phyloP scores from a whole-genome alignment of 2,113 vertebrate species.

The Pitta sordida region DNA sequence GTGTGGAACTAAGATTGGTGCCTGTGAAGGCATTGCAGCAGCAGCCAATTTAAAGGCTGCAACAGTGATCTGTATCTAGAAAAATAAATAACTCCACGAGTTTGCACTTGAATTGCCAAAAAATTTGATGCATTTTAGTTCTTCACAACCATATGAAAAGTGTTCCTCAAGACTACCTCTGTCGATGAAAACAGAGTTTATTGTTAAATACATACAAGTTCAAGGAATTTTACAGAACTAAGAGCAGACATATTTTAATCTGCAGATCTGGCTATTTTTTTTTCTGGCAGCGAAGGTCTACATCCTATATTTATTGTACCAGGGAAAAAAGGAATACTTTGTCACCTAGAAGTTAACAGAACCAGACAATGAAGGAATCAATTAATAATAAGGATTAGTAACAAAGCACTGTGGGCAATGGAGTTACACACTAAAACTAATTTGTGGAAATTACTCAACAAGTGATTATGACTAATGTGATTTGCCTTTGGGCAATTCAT shows the following conservation, averaged over 20 bases:
- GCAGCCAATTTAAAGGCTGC: neutral
- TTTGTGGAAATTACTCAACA: conserved; percentile 58
- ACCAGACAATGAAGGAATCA: neutral
- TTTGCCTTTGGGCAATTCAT: conserved; percentile 32
- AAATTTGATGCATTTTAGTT: neutral
- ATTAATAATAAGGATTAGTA: conserved; percentile 51
- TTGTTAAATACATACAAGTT: neutral
- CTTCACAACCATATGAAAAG: neutral
- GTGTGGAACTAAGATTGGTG: neutral
- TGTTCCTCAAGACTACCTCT: neutral
- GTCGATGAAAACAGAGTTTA: neutral
- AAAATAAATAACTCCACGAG: neutral
- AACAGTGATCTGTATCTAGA: neutral
- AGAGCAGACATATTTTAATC: neutral
- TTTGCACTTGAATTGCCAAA: neutral
- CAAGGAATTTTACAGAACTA: neutral
- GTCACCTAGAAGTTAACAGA: neutral
- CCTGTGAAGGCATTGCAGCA: neutral
- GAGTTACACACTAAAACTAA: conserved; percentile 34
- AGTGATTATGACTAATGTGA: conserved; percentile 62
- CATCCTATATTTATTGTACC: neutral
- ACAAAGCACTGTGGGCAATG: conserved; percentile 20
- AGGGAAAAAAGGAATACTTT: neutral
- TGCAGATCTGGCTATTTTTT: neutral
- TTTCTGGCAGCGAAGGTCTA: neutral